Conservation (phyloP, 2,797 vertebrate species). For the Lerista edwardsae region DNA sequence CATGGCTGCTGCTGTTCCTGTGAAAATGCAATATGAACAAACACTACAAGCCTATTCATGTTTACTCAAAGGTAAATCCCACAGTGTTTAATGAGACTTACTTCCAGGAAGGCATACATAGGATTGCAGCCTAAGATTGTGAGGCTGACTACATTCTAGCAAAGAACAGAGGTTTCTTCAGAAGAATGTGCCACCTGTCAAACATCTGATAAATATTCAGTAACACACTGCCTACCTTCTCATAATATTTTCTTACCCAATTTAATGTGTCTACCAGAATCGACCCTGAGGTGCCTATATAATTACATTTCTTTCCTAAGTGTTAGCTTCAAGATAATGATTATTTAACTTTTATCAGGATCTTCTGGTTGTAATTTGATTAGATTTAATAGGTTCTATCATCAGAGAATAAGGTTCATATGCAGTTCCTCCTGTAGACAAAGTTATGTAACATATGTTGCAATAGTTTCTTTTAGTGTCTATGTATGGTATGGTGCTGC, state of each 20-base stretch:
- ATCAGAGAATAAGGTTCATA: background rate
- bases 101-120: too few species aligned
- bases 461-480: background rate
- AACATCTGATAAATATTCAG: background rate
- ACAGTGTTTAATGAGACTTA: too few species aligned
- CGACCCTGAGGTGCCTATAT: conserved; percentile 30
- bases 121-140: too few species aligned
- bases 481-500: too few species aligned
- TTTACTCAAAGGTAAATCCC: too few species aligned
- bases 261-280: conserved; percentile 27
- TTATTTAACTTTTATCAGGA: conserved; percentile 28
- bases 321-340: conserved; percentile 33
- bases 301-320: conserved; percentile 24
- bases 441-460: background rate
- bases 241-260: conserved; percentile 7
- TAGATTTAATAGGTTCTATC: background rate
- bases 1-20: background rate
- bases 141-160: conserved; percentile 3
- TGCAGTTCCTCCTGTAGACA: background rate
- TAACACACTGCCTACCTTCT: conserved; percentile 14
- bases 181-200: conserved; percentile 18
- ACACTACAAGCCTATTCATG: background rate
- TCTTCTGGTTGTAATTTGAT: conserved; percentile 18
- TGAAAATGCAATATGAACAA: background rate
- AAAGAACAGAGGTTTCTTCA: background rate